Evolutionary conservation across 1,140 invertebrate species (phyloP).

Genomic region (Cyphomyrmex costatus): DNA sequence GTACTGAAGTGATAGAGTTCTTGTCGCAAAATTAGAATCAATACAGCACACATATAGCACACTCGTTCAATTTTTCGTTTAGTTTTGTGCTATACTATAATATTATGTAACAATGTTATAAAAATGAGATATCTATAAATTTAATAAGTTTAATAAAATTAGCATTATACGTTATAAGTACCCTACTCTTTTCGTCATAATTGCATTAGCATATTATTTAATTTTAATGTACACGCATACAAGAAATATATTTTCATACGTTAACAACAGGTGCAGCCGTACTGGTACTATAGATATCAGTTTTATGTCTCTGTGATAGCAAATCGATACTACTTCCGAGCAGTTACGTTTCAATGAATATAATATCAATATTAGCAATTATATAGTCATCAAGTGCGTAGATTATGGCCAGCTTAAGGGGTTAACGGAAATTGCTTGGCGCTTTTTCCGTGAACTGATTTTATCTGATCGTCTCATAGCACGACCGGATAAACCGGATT

Average conservation of each 20-base stretch:
- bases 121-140: neutral
- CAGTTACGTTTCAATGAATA: neutral
- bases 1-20: neutral
- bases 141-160: neutral
- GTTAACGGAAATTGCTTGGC: constrained; percentile 54
- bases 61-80: neutral
- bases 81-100: neutral
- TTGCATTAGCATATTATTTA: neutral
- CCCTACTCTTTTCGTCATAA: neutral
- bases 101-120: neutral
- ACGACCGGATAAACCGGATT: constrained; percentile 73
- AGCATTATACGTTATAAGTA: neutral
- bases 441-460: constrained; percentile 60
- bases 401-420: constrained; percentile 41
- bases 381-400: constrained; percentile 49
- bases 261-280: neutral
- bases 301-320: neutral
- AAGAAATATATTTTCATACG: neutral
- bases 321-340: neutral
- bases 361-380: constrained; percentile 46
- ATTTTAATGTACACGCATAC: neutral
- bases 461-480: constrained; percentile 60
- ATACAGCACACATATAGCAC: neutral
- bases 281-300: neutral
- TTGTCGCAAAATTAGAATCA: constrained; percentile 28